Evolutionary conservation across 1,140 invertebrate genomes (phyloP), one percentile per base, ranked within the genome.

Genomic region (Drosophila murphyi): DNA sequence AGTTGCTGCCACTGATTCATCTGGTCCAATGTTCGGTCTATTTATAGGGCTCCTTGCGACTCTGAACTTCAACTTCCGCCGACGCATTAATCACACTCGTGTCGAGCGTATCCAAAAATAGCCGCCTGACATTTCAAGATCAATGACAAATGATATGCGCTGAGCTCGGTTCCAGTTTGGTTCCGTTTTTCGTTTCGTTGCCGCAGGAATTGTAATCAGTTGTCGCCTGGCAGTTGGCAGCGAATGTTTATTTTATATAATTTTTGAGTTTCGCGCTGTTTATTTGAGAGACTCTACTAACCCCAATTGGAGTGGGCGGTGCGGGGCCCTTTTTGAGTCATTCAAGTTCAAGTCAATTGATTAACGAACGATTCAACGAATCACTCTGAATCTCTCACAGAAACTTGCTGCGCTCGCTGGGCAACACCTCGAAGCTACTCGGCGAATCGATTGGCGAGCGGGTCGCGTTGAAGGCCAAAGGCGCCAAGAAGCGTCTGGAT

Each of bases 391-490:
- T 29, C 10, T 62, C 5, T 74, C 70, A 4, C 50, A 92, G 92
- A 7, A 80, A 92, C 48, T 64, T 92, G 0, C 54, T 92, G 29
- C 91, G 91, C 6, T 83, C 92, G 3, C 51, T 92, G 68, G 91
- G 92, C 45, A 81, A 59, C 39, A 92, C 92, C 2, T 92, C 92
- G 2, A 92, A 92, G 57, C 64, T 88, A 28, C 67, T 92, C 32
- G 83, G 87, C 37, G 91, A 92, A 74, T 79, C 92, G 10, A 92
- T 92, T 48, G 80, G 83, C 12, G 92, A 92, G 62, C 81, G 92
- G 3, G 78, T 92, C 3, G 79, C 76, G 2, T 65, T 75, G 54
- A 91, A 86, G 64, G 91, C 91, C 0, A 91, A 88, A 52, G 87
- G 79, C 5, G 90, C 90, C 29, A 91, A 86, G 60, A 82, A 91